Evolutionary conservation across 1,140 invertebrate species (phyloP).

Genomic region (Zaprionus tsacasi): DNA sequence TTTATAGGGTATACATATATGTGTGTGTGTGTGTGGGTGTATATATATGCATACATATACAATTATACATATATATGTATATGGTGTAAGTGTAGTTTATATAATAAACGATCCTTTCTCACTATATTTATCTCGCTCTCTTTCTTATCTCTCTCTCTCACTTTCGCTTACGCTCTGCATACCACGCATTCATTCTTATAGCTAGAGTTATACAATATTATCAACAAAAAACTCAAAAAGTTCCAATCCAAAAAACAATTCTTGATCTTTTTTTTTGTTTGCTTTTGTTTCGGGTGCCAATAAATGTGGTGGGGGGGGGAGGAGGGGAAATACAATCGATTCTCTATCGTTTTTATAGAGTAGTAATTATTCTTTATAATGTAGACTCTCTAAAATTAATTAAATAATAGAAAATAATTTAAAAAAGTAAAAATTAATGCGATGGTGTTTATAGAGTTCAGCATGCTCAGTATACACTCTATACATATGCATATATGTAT

Average conservation of each 20-base stretch:
- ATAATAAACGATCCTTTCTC: slow-evolving; percentile 74
- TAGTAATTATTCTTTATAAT: slow-evolving; percentile 41
- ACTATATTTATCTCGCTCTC: slow-evolving; percentile 31
- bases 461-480: slow-evolving; percentile 50
- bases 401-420: slow-evolving; percentile 75
- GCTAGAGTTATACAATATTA: slow-evolving; percentile 60
- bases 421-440: slow-evolving; percentile 81
- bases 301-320: neutral
- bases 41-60: slow-evolving; percentile 39
- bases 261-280: slow-evolving; percentile 24
- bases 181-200: slow-evolving; percentile 43
- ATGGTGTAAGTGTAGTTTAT: slow-evolving; percentile 69
- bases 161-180: neutral
- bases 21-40: slow-evolving; percentile 53
- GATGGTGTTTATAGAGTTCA: slow-evolving; percentile 83
- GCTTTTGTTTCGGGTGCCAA: slow-evolving; percentile 4
- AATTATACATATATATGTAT: slow-evolving; percentile 35
- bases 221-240: slow-evolving; percentile 76
- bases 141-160: slow-evolving; percentile 11
- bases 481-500: slow-evolving; percentile 27
- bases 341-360: neutral
- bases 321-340: slow-evolving; percentile 10
- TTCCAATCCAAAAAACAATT: slow-evolving; percentile 58
- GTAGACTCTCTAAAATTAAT: slow-evolving; percentile 57
- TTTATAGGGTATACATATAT: slow-evolving; percentile 57